These are phyloP conservation scores for Piscicola geometra DNA, from an alignment of 2,888 invertebrate species.

Conservation along the genomic window DNA sequence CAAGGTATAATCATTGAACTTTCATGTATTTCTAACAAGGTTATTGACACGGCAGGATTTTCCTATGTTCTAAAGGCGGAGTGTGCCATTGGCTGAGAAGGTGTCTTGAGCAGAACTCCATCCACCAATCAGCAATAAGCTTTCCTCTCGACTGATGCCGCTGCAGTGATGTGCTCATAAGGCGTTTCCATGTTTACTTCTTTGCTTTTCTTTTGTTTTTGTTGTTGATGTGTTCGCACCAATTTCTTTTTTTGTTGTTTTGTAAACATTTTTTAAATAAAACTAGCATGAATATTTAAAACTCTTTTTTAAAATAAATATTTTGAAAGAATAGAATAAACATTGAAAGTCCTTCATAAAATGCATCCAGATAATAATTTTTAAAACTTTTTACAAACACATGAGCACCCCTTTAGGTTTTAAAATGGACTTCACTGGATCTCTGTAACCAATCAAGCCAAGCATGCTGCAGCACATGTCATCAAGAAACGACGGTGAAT, in stretches of 20 bases:
- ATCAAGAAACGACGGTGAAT: neutral
- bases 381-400: too few relatives aligned
- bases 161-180: neutral
- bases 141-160: neutral
- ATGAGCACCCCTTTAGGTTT: too few relatives aligned
- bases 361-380: too few relatives aligned
- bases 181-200: too few relatives aligned
- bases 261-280: neutral
- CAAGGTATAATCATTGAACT: constrained; percentile 7
- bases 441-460: neutral
- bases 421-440: too few relatives aligned
- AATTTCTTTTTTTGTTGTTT: too few relatives aligned
- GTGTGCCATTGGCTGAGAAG: neutral
- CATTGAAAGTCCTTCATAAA: too few relatives aligned
- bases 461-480: neutral
- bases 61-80: neutral
- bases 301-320: neutral
- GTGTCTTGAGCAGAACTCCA: neutral
- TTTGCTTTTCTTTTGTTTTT: too few relatives aligned
- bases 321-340: too few relatives aligned
- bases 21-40: neutral
- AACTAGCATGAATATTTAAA: neutral
- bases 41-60: constrained; percentile 3
- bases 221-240: too few relatives aligned
- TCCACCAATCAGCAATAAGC: neutral